Conservation (phyloP, 1,140 invertebrate genomes). For the Spodoptera litura region DNA sequence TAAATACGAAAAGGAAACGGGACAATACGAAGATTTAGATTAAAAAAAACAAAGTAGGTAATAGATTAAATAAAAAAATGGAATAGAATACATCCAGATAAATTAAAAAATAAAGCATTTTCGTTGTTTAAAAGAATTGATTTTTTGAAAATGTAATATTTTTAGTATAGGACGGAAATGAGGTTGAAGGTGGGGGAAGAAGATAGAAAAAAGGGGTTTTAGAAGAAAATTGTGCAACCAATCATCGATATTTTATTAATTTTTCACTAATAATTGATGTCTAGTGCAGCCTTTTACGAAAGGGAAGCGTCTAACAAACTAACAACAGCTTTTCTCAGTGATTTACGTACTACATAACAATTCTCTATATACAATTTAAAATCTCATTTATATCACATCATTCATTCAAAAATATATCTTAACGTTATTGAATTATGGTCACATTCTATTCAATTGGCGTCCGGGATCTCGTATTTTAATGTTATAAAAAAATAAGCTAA, state of each 20-base stretch:
- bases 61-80: too few species aligned
- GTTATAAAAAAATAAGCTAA: not conserved
- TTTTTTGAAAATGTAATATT: not conserved
- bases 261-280: conserved; percentile 30
- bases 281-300: conserved; percentile 27
- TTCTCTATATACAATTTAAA: conserved; percentile 78
- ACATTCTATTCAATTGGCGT: conserved; percentile 18
- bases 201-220: not conserved
- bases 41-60: too few species aligned
- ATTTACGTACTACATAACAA: conserved; percentile 83
- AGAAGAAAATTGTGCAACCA: conserved; percentile 13
- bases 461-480: not conserved
- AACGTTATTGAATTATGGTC: conserved; percentile 49
- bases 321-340: conserved; percentile 49
- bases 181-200: not conserved
- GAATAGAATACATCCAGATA: too few species aligned
- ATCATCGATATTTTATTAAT: conserved; percentile 2
- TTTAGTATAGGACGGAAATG: not conserved
- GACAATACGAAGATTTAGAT: not conserved
- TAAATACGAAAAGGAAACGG: conserved; percentile 1
- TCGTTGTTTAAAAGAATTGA: not conserved
- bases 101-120: not conserved
- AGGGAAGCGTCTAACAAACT: conserved; percentile 49
- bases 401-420: conserved; percentile 81
- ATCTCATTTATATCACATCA: conserved; percentile 83